These are phyloP conservation scores for Tenthredo amoena DNA, from an alignment of 2,888 invertebrate species.

Conservation along the genomic window DNA sequence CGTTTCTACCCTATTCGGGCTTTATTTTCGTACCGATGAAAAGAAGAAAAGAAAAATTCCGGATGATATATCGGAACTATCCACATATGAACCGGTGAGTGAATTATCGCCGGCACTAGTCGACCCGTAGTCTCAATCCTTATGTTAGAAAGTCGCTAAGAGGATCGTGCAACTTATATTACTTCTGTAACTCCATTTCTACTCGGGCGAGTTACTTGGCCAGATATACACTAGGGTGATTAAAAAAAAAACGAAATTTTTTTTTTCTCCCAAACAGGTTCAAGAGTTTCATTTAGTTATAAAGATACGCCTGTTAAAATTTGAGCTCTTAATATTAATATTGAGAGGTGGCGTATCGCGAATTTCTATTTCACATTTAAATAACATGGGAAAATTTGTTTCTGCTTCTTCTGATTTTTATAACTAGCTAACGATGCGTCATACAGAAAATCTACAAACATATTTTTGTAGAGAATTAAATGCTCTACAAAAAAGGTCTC, in stretches of 20 bases:
- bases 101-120: constrained; percentile 14
- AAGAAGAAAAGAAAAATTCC: background rate
- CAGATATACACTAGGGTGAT: background rate
- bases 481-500: no score
- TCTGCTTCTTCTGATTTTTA: no score
- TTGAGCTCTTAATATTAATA: no score
- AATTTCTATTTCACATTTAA: no score
- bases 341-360: no score
- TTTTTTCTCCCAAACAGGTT: no score
- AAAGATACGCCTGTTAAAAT: background rate
- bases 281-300: no score
- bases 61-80: background rate
- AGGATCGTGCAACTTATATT: constrained; percentile 33
- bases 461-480: no score
- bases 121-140: constrained; percentile 31
- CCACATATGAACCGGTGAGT: background rate
- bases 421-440: no score
- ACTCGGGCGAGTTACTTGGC: constrained; percentile 12
- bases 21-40: background rate
- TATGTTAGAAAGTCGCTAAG: constrained; percentile 12
- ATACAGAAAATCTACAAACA: no score
- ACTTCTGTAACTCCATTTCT: constrained; percentile 15
- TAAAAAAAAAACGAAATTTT: no score
- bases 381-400: no score
- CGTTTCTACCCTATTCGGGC: background rate